Evolutionary conservation across 2,113 vertebrate species (phyloP), one percentile per base, ranked within the genome.

Genomic region (Poeciliopsis occidentalis): DNA sequence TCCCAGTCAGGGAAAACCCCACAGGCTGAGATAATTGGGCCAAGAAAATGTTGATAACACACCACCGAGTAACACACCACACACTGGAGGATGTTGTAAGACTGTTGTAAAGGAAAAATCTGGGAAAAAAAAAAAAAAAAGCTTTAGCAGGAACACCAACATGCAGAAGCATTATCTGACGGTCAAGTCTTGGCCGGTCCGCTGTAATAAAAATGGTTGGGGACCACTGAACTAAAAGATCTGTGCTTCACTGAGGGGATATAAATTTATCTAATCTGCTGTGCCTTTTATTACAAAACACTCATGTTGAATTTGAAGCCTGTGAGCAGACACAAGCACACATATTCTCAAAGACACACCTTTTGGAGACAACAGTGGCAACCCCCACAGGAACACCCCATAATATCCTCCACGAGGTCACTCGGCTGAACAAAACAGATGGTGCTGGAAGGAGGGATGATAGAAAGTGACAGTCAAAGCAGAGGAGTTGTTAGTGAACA

Each of bases 361-460:
- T 88, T 86, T 86, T 79, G 78, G 75, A 80, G 85, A 87, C 85
- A 79, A 81, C 83, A 86, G 80, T 71, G 54, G 81, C 57, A 80
- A 82, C 70, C 73, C 66, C 76, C 64, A 10, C 31, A 71, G 88
- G 80, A 73, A 89, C 83, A 82, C 76, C 78, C 80, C 71, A 60
- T 78, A 79, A 82, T 87, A 76, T 80, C 44, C 41, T 75, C 73
- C 76, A 86, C 62, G 68, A 63, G 81, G 86, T 89, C 81, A 89
- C 73, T 39, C 87, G 78, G 85, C 88, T 37, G 12, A 71, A 54
- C 31, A 69, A 87, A 85, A 76, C 86, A 91, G 86, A 91, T 90
- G 86, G 86, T 76, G 67, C 1, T 69, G 44, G 83, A 84, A 67
- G 34, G 29, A 74, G 75, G 75, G 73, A 75, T 82, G 63, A 73